Conservation (phyloP, 2,888 invertebrate species). For the Bhutanitis thaidina region DNA sequence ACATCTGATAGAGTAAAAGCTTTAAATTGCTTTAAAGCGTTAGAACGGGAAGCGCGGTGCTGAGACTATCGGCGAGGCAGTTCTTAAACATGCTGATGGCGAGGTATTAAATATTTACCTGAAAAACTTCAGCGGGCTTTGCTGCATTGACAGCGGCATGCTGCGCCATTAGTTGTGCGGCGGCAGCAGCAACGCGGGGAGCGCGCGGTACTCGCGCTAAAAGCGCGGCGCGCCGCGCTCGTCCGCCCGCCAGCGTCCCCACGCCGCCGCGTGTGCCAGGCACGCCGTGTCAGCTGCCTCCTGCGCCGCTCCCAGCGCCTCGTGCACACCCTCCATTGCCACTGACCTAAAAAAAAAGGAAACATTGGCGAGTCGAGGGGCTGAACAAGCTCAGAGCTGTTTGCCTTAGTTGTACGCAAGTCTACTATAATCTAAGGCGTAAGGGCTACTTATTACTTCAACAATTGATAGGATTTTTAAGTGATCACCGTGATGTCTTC, state of each 20-base stretch:
- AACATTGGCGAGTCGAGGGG: no score
- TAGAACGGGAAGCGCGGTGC: no score
- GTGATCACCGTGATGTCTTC: no score
- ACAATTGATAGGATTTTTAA: no score
- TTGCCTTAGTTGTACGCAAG: no score
- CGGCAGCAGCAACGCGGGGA: slow-evolving; percentile 87
- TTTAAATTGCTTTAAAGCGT: no score
- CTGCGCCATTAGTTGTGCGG: slow-evolving; percentile 90
- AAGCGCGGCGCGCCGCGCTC: slow-evolving; percentile 41
- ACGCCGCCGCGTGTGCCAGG: slow-evolving; percentile 90
- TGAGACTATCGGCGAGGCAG: no score
- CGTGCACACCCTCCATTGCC: slow-evolving; percentile 89
- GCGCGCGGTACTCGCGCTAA: slow-evolving; percentile 81
- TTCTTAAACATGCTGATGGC: no score
- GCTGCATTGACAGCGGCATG: slow-evolving; percentile 86
- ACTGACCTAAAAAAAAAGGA: slow-evolving; percentile 78
- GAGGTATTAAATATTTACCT: slow-evolving; percentile 34
- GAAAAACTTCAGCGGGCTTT: slow-evolving; percentile 83
- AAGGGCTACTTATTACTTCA: no score
- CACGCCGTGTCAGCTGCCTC: slow-evolving; percentile 92
- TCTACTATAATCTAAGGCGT: no score
- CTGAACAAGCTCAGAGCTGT: no score
- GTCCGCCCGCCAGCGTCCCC: slow-evolving; percentile 79
- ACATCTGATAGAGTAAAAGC: no score
- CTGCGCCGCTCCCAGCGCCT: slow-evolving; percentile 92